Evolutionary conservation across 2,113 vertebrate genomes (phyloP).

Genomic region (Tympanuchus pallidicinctus): DNA sequence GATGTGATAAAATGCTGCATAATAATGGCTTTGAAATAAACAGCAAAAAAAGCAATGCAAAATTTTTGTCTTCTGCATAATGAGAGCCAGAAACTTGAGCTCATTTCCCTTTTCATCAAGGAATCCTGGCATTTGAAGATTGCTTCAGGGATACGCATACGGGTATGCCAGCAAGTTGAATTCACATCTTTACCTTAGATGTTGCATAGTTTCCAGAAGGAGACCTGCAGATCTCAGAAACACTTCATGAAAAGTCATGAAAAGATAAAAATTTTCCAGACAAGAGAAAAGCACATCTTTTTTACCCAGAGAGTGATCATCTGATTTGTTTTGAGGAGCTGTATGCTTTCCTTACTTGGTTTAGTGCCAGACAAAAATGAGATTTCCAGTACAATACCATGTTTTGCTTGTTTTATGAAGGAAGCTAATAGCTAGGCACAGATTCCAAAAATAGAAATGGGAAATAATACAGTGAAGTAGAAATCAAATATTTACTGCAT

Average conservation of each 20-base stretch:
- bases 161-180: background rate
- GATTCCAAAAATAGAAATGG: background rate
- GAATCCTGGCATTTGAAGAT: background rate
- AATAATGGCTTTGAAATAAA: slow-evolving; percentile 13
- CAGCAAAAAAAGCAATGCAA: background rate
- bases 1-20: background rate
- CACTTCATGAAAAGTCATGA: background rate
- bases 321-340: background rate
- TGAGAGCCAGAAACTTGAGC: background rate
- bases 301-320: background rate
- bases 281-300: background rate
- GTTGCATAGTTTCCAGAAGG: background rate
- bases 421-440: background rate
- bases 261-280: slow-evolving; percentile 24
- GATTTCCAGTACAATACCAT: background rate
- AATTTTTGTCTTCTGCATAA: background rate
- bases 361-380: background rate
- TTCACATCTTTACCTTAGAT: background rate
- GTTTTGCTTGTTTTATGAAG: background rate
- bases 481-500: background rate
- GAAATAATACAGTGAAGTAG: background rate
- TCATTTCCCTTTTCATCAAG: slow-evolving; percentile 5
- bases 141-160: background rate
- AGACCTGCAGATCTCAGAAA: background rate
- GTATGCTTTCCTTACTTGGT: background rate